Conservation (phyloP, 1,140 invertebrate species). For the Aphelinus atriplicis region DNA sequence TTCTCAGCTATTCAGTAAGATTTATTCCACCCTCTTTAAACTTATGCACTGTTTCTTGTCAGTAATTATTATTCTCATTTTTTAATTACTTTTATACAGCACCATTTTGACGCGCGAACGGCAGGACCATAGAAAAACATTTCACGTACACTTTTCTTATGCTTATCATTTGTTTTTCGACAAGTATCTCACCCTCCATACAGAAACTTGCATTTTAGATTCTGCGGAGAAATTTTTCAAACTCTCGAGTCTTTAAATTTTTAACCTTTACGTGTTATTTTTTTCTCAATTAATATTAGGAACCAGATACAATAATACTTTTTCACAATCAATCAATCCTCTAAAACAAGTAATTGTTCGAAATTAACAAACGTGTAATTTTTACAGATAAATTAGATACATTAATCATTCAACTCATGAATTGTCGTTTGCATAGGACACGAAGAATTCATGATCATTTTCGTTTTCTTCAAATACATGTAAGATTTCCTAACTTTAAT, state of each 20-base stretch:
- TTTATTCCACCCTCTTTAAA: too few species aligned
- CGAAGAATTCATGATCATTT: too few species aligned
- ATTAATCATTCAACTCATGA: too few species aligned
- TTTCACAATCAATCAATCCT: too few species aligned
- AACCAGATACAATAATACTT: constrained; percentile 13
- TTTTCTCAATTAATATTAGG: constrained; percentile 15
- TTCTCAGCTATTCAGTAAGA: not conserved
- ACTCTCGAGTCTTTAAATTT: not conserved
- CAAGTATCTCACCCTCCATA: not conserved
- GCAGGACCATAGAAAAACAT: constrained; percentile 27
- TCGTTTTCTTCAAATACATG: too few species aligned
- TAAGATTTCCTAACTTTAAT: too few species aligned
- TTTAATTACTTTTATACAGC: constrained; percentile 26
- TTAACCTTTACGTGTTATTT: not conserved
- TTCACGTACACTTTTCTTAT: constrained; percentile 12
- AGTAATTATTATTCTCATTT: not conserved
- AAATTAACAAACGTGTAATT: too few species aligned
- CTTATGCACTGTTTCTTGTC: too few species aligned
- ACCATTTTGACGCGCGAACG: constrained; percentile 27
- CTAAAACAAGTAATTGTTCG: too few species aligned
- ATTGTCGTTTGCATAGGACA: too few species aligned
- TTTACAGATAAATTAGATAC: too few species aligned
- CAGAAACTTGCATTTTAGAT: not conserved
- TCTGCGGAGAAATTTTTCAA: not conserved
- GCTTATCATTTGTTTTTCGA: constrained; percentile 1